phyloP scores from a whole-genome alignment of 2,888 invertebrate genomes.

The Microchrysa polita region DNA sequence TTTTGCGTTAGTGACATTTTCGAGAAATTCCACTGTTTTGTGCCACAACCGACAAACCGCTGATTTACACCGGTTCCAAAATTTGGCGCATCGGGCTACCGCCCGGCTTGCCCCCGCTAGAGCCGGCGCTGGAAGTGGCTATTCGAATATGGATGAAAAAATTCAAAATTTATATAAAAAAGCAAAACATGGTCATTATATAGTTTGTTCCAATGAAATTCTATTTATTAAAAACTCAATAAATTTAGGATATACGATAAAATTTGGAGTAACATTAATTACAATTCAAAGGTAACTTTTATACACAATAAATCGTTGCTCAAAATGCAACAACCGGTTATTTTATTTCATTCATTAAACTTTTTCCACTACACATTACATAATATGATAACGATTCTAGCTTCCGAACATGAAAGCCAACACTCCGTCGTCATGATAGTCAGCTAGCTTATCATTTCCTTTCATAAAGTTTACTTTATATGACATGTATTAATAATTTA shows the following conservation, averaged over 20 bases:
- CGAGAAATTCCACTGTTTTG: too few relatives aligned
- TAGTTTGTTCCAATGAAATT: not conserved
- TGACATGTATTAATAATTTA: not conserved
- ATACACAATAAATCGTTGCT: slow-evolving; percentile 5
- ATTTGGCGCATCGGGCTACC: too few relatives aligned
- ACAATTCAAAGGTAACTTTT: slow-evolving; percentile 4
- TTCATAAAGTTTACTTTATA: not conserved
- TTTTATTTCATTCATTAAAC: not conserved
- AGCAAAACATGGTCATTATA: not conserved
- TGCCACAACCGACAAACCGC: too few relatives aligned
- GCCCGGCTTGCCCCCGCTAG: too few relatives aligned
- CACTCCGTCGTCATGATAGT: not conserved
- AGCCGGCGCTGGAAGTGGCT: too few relatives aligned
- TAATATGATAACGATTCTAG: slow-evolving; percentile 11
- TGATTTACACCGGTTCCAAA: too few relatives aligned
- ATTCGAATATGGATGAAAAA: too few relatives aligned
- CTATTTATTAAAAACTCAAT: slow-evolving; percentile 8
- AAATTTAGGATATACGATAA: slow-evolving; percentile 2
- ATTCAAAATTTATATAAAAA: not conserved
- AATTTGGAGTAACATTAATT: not conserved
- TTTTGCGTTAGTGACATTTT: too few relatives aligned
- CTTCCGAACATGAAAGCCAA: not conserved
- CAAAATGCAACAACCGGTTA: slow-evolving; percentile 4
- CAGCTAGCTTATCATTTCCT: not conserved
- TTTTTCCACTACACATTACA: slow-evolving; percentile 5